phyloP scores from a whole-genome alignment of 1,140 invertebrate species.

The Neomicropteryx cornuta region DNA sequence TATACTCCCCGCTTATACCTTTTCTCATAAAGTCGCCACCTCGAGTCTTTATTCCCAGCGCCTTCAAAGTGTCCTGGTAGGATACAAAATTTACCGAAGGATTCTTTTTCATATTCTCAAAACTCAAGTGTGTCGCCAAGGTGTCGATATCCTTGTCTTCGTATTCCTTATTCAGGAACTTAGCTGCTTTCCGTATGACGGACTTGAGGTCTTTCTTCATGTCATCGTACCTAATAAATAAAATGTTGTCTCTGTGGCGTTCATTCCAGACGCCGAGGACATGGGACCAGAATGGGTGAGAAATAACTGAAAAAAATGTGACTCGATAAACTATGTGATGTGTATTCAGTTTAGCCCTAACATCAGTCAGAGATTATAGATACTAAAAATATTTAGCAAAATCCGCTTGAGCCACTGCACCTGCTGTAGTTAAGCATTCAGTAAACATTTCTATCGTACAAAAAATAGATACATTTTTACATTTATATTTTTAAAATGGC shows the following conservation, averaged over 20 bases:
- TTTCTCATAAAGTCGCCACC: background rate
- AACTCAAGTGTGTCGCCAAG: constrained; percentile 11
- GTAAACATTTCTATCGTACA: no score
- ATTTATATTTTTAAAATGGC: no score
- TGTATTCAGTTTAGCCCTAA: no score
- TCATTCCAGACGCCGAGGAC: constrained; percentile 28
- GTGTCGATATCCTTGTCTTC: constrained; percentile 5
- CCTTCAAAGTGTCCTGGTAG: background rate
- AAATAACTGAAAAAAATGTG: no score
- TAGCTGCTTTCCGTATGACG: constrained; percentile 9
- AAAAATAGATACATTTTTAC: no score
- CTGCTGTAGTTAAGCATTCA: no score
- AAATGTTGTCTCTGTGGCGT: constrained; percentile 30
- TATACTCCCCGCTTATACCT: background rate
- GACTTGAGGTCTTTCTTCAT: constrained; percentile 21
- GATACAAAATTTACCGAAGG: constrained; percentile 16
- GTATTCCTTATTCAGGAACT: constrained; percentile 13
- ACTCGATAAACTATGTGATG: no score
- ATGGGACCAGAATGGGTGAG: constrained; percentile 26
- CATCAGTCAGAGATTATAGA: no score
- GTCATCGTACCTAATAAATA: constrained; percentile 42
- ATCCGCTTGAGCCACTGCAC: no score
- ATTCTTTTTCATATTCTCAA: constrained; percentile 35
- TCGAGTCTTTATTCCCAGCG: background rate
- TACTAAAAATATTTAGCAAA: no score